Evolutionary conservation across 1,140 invertebrate species (phyloP).

Genomic region (Drosophila insularis): DNA sequence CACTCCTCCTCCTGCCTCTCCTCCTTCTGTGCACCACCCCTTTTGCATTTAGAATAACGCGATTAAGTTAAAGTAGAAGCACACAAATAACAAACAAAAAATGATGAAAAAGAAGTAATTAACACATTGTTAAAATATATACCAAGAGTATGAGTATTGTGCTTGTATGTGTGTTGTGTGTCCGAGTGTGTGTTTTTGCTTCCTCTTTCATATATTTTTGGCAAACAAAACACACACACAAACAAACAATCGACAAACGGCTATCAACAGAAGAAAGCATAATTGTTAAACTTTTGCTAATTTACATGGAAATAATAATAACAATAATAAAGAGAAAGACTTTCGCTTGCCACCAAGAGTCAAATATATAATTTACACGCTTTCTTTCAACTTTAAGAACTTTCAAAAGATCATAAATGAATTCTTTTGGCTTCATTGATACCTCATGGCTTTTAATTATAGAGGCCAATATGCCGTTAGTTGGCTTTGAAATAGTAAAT

Average conservation of each 20-base stretch:
- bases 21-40: background rate
- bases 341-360: conserved; percentile 51
- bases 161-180: no score
- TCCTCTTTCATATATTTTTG: background rate
- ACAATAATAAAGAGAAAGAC: conserved; percentile 42
- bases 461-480: conserved; percentile 46
- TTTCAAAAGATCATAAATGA: conserved; percentile 59
- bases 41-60: background rate
- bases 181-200: background rate
- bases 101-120: conserved; percentile 53
- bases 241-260: background rate
- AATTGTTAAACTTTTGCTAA: conserved; percentile 46
- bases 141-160: conserved; percentile 19
- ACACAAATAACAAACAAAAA: conserved; percentile 21
- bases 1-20: background rate
- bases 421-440: conserved; percentile 51
- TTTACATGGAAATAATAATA: conserved; percentile 75
- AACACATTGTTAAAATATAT: conserved; percentile 73
- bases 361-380: conserved; percentile 65
- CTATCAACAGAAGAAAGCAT: conserved; percentile 44
- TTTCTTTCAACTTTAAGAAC: conserved; percentile 58
- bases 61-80: background rate
- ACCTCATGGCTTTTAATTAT: conserved; percentile 47
- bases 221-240: background rate
- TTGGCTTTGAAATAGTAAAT: background rate